phyloP scores from a whole-genome alignment of 2,797 vertebrate species.

The Valencia hispanica region DNA sequence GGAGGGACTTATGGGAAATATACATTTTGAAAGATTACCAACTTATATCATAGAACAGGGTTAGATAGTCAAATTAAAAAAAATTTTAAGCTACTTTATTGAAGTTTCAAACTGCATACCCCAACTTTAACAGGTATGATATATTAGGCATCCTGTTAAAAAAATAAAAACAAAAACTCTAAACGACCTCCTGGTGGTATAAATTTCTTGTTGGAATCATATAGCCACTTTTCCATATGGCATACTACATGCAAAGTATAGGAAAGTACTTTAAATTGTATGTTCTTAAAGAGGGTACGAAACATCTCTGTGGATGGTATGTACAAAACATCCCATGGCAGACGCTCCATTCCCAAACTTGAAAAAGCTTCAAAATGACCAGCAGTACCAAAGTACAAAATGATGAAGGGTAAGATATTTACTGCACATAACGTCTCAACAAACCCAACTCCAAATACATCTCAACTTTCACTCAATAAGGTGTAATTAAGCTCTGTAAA shows the following conservation, averaged over 20 bases:
- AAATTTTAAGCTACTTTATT: no score
- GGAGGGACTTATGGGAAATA: no score
- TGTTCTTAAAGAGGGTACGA: neutral
- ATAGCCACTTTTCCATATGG: neutral
- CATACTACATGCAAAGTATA: neutral
- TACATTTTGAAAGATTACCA: no score
- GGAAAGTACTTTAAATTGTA: neutral
- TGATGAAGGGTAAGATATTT: neutral
- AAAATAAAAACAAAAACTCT: neutral
- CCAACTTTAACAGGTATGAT: neutral
- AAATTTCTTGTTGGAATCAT: neutral
- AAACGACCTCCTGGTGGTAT: neutral
- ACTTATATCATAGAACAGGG: no score
- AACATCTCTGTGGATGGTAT: neutral
- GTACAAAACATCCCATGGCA: neutral
- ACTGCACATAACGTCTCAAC: neutral
- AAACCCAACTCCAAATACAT: neutral
- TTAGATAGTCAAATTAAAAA: no score
- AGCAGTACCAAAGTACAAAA: neutral
- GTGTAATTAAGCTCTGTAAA: slow-evolving; percentile 69
- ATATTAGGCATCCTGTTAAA: neutral
- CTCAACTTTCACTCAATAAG: slow-evolving; percentile 8
- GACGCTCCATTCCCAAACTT: neutral
- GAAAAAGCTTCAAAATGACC: neutral
- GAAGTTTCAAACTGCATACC: no score